Percentiles rank a stretch among this genome's conserved stretches.
Evolutionary conservation across 2,113 vertebrate genomes (phyloP).

Genomic region (Oncorhynchus masou): DNA sequence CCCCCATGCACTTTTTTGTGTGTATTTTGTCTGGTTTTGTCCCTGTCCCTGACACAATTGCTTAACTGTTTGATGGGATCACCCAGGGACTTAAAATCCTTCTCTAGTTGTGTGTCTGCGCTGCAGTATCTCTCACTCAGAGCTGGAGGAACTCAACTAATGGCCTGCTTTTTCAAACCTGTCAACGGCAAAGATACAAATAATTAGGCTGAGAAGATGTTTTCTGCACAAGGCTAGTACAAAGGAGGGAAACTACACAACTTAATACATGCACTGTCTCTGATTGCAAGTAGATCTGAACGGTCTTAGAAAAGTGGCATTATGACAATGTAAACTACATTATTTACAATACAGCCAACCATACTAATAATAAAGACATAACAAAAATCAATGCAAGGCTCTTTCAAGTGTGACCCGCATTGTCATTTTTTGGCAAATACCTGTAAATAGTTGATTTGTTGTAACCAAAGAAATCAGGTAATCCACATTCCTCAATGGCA

Average conservation of each 20-base stretch:
- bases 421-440: conserved; percentile 21
- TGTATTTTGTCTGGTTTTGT: neutral
- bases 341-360: too few relatives aligned
- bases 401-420: neutral
- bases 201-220: too few relatives aligned
- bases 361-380: neutral
- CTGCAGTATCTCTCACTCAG: neutral
- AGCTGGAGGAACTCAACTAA: too few relatives aligned
- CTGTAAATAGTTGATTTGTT: neutral
- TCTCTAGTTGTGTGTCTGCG: conserved; percentile 16
- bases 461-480: neutral
- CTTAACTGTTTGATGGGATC: conserved; percentile 63
- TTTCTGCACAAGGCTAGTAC: too few relatives aligned
- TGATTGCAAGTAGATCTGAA: too few relatives aligned
- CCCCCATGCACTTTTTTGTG: neutral
- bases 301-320: too few relatives aligned
- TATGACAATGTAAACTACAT: too few relatives aligned
- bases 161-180: too few relatives aligned
- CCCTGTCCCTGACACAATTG: conserved; percentile 47
- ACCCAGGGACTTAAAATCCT: conserved; percentile 63
- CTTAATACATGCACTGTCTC: too few relatives aligned
- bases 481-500: conserved; percentile 1
- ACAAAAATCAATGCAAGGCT: neutral
- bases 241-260: too few relatives aligned
- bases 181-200: too few relatives aligned